phyloP scores from a whole-genome alignment of 2,888 invertebrate species.

The Callinectes sapidus region DNA sequence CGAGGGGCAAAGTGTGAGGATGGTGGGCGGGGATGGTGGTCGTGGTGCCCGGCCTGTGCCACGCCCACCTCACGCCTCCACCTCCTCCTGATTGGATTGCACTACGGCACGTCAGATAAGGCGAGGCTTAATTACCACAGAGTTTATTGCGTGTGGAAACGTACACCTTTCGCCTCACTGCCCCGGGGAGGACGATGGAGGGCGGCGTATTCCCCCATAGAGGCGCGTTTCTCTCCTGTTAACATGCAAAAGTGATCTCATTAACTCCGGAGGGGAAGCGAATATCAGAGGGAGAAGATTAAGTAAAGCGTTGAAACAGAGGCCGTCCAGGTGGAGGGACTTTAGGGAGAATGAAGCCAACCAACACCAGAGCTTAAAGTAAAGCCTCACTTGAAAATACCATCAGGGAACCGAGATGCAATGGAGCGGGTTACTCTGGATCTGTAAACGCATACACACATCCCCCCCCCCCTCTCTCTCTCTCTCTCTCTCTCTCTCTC shows the following conservation, averaged over 20 bases:
- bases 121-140: slow-evolving; percentile 14
- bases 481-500: too few species aligned
- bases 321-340: neutral
- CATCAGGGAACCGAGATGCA: neutral
- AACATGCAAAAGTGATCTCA: slow-evolving; percentile 35
- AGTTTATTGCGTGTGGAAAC: slow-evolving; percentile 21
- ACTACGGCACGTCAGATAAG: slow-evolving; percentile 17
- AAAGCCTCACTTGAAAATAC: neutral
- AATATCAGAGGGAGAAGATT: slow-evolving; percentile 14
- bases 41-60: neutral
- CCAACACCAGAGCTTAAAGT: neutral
- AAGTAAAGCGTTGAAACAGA: slow-evolving; percentile 15
- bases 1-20: neutral
- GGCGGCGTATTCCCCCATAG: slow-evolving; percentile 3
- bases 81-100: slow-evolving; percentile 21
- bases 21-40: neutral
- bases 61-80: slow-evolving; percentile 9
- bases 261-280: slow-evolving; percentile 9
- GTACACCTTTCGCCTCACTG: slow-evolving; percentile 17
- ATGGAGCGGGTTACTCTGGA: neutral
- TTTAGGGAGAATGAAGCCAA: neutral
- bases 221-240: neutral
- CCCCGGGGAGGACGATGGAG: neutral
- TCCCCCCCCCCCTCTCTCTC: too few species aligned
- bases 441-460: neutral